Evolutionary conservation across 2,797 vertebrate genomes (phyloP).

Genomic region (Fistularia commersonii): DNA sequence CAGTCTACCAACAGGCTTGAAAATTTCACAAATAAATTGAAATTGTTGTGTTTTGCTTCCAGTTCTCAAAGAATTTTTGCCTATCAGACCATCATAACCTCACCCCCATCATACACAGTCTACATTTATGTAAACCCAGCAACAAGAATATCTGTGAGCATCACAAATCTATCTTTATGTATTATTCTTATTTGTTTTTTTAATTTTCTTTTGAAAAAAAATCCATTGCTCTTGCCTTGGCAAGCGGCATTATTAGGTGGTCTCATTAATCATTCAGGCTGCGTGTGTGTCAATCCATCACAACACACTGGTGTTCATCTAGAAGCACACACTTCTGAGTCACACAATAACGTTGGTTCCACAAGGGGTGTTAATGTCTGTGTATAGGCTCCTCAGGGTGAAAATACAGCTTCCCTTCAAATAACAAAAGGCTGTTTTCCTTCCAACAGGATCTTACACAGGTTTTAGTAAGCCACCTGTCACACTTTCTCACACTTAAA

Average conservation of each 20-base stretch:
- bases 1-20: too few relatives aligned
- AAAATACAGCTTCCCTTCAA: conserved; percentile 38
- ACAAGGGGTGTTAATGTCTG: conserved; percentile 25
- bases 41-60: conserved; percentile 14
- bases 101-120: conserved; percentile 14
- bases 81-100: conserved; percentile 25
- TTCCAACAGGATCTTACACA: conserved; percentile 30
- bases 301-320: conserved; percentile 28
- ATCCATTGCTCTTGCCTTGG: conserved; percentile 29
- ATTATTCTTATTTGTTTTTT: conserved; percentile 2
- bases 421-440: conserved; percentile 44
- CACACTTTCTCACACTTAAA: conserved; percentile 33
- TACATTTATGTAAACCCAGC: conserved; percentile 9
- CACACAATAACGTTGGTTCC: conserved; percentile 31
- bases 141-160: too few relatives aligned
- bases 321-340: conserved; percentile 12
- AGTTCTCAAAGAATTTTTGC: conserved; percentile 21
- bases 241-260: conserved; percentile 41
- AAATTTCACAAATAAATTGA: too few relatives aligned
- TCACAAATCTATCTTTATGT: background rate
- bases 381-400: conserved; percentile 37
- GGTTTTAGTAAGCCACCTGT: conserved; percentile 41
- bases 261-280: conserved; percentile 57
- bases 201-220: conserved; percentile 17
- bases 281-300: conserved; percentile 37